phyloP scores from a whole-genome alignment of 2,113 vertebrate species.

The Oriolus oriolus region DNA sequence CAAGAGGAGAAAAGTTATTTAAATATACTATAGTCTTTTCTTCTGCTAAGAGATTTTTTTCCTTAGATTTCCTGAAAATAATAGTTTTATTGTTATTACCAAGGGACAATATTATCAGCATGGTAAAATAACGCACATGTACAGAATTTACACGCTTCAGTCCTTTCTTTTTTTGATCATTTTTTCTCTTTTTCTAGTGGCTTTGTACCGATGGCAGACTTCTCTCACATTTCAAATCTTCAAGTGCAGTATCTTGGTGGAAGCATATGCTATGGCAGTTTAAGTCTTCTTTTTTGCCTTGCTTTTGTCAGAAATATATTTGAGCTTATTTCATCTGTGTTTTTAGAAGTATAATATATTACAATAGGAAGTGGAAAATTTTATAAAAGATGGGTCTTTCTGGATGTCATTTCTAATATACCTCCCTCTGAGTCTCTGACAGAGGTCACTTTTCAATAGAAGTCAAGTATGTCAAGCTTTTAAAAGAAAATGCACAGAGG shows the following conservation, averaged over 20 bases:
- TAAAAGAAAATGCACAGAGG: neutral
- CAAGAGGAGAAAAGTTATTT: neutral
- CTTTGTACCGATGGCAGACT: neutral
- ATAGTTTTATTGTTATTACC: neutral
- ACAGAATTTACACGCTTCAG: neutral
- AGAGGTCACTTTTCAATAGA: neutral
- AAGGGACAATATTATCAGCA: neutral
- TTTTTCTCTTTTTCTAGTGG: neutral
- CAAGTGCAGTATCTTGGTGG: neutral
- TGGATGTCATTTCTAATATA: neutral
- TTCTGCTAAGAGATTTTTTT: neutral
- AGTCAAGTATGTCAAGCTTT: neutral
- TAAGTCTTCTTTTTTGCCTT: neutral
- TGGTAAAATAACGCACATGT: neutral
- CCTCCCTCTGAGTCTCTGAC: neutral
- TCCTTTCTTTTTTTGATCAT: rapidly evolving
- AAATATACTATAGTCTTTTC: neutral
- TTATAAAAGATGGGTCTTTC: neutral
- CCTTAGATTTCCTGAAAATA: neutral
- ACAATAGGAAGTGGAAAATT: neutral
- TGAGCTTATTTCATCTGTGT: neutral
- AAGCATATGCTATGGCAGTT: neutral
- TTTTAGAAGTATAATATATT: neutral
- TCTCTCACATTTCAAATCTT: neutral
- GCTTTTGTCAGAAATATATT: neutral